phyloP scores from a whole-genome alignment of 1,140 invertebrate species.

The Drosophila pandora region DNA sequence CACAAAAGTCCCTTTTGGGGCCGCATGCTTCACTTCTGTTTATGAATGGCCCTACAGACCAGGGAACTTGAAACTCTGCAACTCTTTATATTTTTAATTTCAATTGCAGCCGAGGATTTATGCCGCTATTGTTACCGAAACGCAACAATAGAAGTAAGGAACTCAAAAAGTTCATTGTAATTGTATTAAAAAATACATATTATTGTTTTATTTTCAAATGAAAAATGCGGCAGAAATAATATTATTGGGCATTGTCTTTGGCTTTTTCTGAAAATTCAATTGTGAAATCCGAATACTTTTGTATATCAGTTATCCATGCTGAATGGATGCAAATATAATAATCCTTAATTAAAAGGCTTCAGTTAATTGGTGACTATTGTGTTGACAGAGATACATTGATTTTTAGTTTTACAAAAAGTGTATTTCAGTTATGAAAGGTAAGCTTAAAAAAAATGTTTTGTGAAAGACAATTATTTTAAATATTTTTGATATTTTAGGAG shows the following conservation, averaged over 20 bases:
- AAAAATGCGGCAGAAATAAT: conserved; percentile 7
- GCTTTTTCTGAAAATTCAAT: conserved; percentile 20
- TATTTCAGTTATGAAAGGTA: too few species aligned
- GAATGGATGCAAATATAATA: neutral
- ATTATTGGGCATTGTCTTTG: conserved; percentile 10
- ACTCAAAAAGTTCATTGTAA: conserved; percentile 21
- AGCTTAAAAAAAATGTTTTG: too few species aligned
- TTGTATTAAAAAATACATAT: conserved; percentile 14
- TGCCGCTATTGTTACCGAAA: conserved; percentile 3
- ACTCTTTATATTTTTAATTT: conserved; percentile 30
- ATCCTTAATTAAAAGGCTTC: conserved; percentile 40
- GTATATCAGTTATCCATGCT: neutral
- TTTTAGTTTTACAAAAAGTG: conserved; percentile 2
- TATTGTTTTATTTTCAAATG: conserved; percentile 18
- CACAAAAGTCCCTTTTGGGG: conserved; percentile 11
- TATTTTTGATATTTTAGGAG: neutral
- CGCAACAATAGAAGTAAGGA: conserved; percentile 16
- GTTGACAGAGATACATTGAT: conserved; percentile 7
- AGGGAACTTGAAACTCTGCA: conserved; percentile 42
- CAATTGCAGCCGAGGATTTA: conserved; percentile 7
- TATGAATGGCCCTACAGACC: conserved; percentile 12
- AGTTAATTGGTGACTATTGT: conserved; percentile 23
- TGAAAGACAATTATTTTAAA: too few species aligned
- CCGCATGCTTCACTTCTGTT: neutral
- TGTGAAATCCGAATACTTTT: conserved; percentile 10